phyloP scores from a whole-genome alignment of 2,113 vertebrate species.

The Chroicocephalus ridibundus region DNA sequence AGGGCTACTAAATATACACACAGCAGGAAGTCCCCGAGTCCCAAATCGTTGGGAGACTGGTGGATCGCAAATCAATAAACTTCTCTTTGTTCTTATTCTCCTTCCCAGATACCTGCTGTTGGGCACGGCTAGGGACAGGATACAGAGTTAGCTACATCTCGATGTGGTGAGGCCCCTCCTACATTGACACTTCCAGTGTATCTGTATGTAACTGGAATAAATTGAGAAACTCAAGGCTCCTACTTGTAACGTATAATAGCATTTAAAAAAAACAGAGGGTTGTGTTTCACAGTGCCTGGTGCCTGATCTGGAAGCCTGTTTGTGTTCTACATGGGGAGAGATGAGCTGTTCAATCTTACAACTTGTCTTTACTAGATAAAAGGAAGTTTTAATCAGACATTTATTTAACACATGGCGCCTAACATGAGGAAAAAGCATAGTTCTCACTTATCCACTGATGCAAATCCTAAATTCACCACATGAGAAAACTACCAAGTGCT shows the following conservation, averaged over 20 bases:
- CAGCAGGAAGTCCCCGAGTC: not conserved
- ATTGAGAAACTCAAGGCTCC: not conserved
- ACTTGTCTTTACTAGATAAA: slow-evolving; percentile 8
- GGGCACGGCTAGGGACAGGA: not conserved
- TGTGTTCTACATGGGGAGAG: not conserved
- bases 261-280: not conserved
- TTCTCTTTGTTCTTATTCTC: not conserved
- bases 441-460: not conserved
- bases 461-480: not conserved
- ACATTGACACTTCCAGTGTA: not conserved
- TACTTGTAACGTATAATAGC: not conserved
- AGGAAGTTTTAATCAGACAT: not conserved
- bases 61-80: not conserved
- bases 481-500: not conserved
- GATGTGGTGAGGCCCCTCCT: not conserved
- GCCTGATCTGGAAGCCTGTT: not conserved
- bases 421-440: not conserved
- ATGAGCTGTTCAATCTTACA: not conserved
- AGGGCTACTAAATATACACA: not conserved
- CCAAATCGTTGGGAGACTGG: not conserved
- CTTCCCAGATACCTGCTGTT: not conserved
- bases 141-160: not conserved
- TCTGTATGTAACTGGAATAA: not conserved
- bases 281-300: not conserved
- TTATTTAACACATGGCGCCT: not conserved